These are phyloP conservation scores for Scytalopus superciliaris DNA, from an alignment of 2,113 vertebrate genomes.

Conservation along the genomic window DNA sequence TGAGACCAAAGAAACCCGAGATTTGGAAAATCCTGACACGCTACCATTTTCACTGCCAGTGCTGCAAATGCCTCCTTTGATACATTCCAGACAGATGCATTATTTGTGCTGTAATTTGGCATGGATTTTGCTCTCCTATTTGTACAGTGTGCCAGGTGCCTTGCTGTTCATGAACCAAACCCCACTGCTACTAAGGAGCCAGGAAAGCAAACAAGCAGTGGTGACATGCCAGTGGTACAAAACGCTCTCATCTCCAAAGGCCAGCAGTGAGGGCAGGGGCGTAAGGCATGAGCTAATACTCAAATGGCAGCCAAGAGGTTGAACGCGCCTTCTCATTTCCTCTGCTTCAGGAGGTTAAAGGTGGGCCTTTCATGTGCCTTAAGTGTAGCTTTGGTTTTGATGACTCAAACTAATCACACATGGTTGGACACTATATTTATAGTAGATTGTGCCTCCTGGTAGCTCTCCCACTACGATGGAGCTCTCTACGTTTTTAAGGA, in stretches of 20 bases:
- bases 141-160: constrained; percentile 30
- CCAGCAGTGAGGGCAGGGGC: not conserved
- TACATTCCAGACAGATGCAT: not conserved
- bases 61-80: not conserved
- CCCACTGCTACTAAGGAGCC: not conserved
- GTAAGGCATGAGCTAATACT: constrained; percentile 12
- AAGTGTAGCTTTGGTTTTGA: constrained; percentile 23
- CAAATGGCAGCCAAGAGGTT: not conserved
- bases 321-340: constrained; percentile 42
- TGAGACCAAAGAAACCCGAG: not conserved
- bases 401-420: constrained; percentile 34
- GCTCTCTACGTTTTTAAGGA: not conserved
- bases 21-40: not conserved
- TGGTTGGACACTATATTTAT: not conserved
- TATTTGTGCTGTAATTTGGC: constrained; percentile 35
- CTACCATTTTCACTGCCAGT: not conserved
- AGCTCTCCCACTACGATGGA: not conserved
- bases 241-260: not conserved
- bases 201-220: constrained; percentile 21
- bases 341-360: constrained; percentile 10
- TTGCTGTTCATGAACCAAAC: constrained; percentile 25
- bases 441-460: not conserved
- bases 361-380: constrained; percentile 31
- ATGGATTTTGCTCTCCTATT: not conserved
- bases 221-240: constrained; percentile 9